phyloP scores from a whole-genome alignment of 1,140 invertebrate genomes.

The Drosophila bocki region DNA sequence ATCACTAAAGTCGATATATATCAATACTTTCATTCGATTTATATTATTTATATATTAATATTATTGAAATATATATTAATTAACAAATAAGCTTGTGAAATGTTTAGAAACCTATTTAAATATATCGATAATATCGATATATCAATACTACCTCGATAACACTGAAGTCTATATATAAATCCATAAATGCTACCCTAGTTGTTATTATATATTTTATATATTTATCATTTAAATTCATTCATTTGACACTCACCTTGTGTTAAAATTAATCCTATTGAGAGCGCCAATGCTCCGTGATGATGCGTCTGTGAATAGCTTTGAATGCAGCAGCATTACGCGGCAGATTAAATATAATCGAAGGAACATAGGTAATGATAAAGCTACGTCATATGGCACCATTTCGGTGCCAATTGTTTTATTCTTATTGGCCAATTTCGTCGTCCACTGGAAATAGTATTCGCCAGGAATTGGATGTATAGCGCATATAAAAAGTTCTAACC shows the following conservation, averaged over 20 bases:
- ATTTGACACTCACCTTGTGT: constrained; percentile 90
- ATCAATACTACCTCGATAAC: not conserved
- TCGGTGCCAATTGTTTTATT: constrained; percentile 92
- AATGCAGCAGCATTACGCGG: constrained; percentile 99
- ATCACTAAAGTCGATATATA: too few species aligned
- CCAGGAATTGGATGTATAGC: constrained; percentile 99
- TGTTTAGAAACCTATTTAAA: too few species aligned
- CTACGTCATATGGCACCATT: constrained; percentile 96
- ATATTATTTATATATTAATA: too few species aligned
- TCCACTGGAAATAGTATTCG: constrained; percentile 98
- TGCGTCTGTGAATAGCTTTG: constrained; percentile 99
- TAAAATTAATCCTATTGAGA: constrained; percentile 99
- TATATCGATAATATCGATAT: not conserved
- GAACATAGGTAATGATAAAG: constrained; percentile 99
- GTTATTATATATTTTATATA: not conserved
- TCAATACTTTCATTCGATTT: too few species aligned
- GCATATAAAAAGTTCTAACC: constrained; percentile 96
- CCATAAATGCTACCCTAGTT: not conserved
- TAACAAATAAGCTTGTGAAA: too few species aligned
- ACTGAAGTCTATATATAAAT: too few species aligned
- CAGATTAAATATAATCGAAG: constrained; percentile 99
- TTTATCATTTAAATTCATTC: not conserved
- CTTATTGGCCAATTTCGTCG: constrained; percentile 97
- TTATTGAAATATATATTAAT: too few species aligned
- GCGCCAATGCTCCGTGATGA: constrained; percentile 97